Evolutionary conservation across 2,888 invertebrate species (phyloP).

Genomic region (Caradrina kadenii): DNA sequence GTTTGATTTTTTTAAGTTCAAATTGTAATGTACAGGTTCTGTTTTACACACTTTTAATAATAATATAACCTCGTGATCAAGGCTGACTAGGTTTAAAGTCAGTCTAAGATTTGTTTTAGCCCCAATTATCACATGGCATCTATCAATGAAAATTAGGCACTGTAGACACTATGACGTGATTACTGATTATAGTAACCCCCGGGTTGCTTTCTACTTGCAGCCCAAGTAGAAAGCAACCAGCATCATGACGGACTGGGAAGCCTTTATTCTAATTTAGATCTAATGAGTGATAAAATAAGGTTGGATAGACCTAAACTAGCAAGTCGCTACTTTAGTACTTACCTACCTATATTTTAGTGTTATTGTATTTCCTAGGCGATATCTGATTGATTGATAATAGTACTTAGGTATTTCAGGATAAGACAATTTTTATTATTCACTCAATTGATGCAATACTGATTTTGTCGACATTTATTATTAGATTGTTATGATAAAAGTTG

Average conservation of each 20-base stretch:
- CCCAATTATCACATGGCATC: slow-evolving; percentile 4
- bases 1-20: background rate
- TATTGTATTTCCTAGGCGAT: background rate
- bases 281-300: no score
- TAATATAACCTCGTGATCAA: slow-evolving; percentile 8
- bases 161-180: no score
- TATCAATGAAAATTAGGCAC: background rate
- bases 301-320: no score
- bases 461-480: slow-evolving; percentile 26
- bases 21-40: background rate
- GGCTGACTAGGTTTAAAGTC: background rate
- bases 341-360: background rate
- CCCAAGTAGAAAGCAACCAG: no score
- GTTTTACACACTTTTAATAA: background rate
- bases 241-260: no score
- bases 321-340: no score
- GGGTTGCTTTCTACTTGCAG: no score
- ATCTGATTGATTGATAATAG: slow-evolving; percentile 4
- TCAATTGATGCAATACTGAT: slow-evolving; percentile 30
- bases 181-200: no score
- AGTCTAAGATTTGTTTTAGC: slow-evolving; percentile 5
- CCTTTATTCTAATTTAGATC: no score
- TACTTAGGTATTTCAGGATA: slow-evolving; percentile 10
- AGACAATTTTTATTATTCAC: slow-evolving; percentile 5
- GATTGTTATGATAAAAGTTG: slow-evolving; percentile 11